These are phyloP conservation scores for Phengaris alcon DNA, from an alignment of 2,888 invertebrate species.

Conservation along the genomic window DNA sequence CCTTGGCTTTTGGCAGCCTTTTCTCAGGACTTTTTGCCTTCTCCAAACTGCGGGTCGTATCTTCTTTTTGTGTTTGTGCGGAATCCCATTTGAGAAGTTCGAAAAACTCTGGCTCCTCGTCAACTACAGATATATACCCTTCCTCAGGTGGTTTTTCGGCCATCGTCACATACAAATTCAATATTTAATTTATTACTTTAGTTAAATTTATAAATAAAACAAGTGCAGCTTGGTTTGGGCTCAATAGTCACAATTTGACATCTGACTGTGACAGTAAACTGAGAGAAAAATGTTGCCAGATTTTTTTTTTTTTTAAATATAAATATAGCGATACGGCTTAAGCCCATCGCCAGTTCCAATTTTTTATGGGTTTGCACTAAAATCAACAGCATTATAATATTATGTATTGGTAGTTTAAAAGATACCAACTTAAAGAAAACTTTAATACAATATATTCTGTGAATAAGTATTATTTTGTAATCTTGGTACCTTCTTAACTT, in stretches of 20 bases:
- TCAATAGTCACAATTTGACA: slow-evolving; percentile 37
- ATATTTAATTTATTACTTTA: slow-evolving; percentile 45
- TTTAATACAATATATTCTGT: too few species aligned
- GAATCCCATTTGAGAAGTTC: slow-evolving; percentile 72
- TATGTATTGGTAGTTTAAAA: too few species aligned
- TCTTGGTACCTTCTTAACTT: too few species aligned
- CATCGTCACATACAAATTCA: slow-evolving; percentile 55
- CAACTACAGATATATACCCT: slow-evolving; percentile 71
- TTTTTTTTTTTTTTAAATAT: too few species aligned
- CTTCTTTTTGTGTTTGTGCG: slow-evolving; percentile 54
- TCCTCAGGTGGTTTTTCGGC: slow-evolving; percentile 72
- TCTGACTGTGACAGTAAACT: slow-evolving; percentile 30
- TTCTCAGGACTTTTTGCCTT: slow-evolving; percentile 65
- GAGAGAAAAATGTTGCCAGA: too few species aligned
- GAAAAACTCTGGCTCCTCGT: slow-evolving; percentile 71
- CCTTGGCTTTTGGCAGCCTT: slow-evolving; percentile 52
- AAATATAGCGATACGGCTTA: too few species aligned
- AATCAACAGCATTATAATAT: too few species aligned
- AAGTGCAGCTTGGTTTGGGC: slow-evolving; percentile 44
- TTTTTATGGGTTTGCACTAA: too few species aligned
- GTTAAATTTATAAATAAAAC: slow-evolving; percentile 48
- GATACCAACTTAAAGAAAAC: too few species aligned
- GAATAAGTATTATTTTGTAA: too few species aligned
- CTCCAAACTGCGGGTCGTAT: slow-evolving; percentile 51
- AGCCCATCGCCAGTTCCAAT: too few species aligned